phyloP scores from a whole-genome alignment of 2,797 vertebrate species.

The Florisuga fusca region DNA sequence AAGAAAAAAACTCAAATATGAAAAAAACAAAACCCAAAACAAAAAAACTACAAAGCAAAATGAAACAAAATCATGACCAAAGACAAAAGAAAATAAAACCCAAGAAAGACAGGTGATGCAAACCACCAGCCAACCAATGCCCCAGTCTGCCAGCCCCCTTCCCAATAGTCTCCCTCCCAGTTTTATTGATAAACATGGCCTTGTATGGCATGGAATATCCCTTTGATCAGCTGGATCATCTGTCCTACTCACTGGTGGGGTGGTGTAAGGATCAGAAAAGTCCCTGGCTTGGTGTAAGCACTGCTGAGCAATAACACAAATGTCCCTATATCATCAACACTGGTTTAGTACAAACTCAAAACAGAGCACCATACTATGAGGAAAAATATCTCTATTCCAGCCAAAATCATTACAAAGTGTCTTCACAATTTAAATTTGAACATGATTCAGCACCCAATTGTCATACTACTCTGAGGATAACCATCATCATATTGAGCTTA shows the following conservation, averaged over 20 bases:
- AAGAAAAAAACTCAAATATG: background rate
- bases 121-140: rapidly evolving
- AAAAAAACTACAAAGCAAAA: too few relatives aligned
- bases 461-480: background rate
- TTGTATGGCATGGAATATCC: background rate
- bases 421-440: background rate
- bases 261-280: background rate
- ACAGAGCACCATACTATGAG: background rate
- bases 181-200: background rate
- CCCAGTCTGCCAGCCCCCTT: background rate
- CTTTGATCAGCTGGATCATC: background rate
- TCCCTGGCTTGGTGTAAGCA: background rate
- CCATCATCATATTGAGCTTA: background rate
- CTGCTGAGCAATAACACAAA: background rate
- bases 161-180: rapidly evolving
- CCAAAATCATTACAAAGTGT: background rate
- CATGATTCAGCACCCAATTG: background rate
- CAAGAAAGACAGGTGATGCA: background rate
- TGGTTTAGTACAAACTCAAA: background rate
- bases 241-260: rapidly evolving
- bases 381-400: background rate
- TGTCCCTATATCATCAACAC: background rate
- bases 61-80: too few relatives aligned
- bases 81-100: background rate
- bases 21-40: background rate